Evolutionary conservation across 2,888 invertebrate species (phyloP).

Genomic region (Troides oblongomaculatus): DNA sequence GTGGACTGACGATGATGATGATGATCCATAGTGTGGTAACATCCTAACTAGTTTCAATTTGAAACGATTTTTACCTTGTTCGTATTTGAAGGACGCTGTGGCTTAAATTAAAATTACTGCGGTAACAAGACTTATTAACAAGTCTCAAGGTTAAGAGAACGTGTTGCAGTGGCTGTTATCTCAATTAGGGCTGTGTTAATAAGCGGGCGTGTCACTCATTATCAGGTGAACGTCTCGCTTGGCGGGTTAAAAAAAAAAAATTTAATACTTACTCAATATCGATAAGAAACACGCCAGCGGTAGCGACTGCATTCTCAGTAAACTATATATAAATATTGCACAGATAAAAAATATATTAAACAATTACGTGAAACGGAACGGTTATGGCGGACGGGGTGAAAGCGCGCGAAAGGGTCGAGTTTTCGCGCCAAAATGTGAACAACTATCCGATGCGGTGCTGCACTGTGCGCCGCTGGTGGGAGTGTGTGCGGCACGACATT

Average conservation of each 20-base stretch:
- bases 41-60: no score
- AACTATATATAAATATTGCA: not conserved
- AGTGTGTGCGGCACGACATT: not conserved
- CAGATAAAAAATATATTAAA: not conserved
- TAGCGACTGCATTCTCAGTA: slow-evolving; percentile 52
- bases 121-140: no score
- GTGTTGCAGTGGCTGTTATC: no score
- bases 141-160: no score
- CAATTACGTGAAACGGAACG: not conserved
- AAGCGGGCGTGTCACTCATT: no score
- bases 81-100: no score
- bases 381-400: slow-evolving; percentile 24
- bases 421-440: slow-evolving; percentile 30
- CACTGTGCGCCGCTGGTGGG: not conserved
- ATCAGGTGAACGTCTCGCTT: no score
- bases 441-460: not conserved
- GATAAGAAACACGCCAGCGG: slow-evolving; percentile 70
- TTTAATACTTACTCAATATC: slow-evolving; percentile 61
- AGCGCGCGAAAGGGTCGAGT: slow-evolving; percentile 31
- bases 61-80: no score
- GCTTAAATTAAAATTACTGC: no score
- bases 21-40: no score
- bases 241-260: not conserved
- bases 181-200: no score
- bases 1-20: no score